Evolutionary conservation across 2,113 vertebrate genomes (phyloP).

Genomic region (Zapornia atra): DNA sequence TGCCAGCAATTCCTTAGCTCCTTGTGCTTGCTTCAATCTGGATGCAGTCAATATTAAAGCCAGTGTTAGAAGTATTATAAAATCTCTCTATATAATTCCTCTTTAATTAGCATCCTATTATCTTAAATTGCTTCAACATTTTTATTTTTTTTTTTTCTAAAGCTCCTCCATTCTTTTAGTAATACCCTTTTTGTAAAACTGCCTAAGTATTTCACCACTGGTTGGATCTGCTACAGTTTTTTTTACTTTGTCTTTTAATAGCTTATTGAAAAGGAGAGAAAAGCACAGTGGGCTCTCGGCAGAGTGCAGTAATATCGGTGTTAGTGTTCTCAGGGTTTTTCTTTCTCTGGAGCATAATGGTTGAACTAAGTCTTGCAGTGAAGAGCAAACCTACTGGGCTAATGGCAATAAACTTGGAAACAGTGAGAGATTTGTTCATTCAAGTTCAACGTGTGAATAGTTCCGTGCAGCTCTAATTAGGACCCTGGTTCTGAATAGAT

Average conservation of each 20-base stretch:
- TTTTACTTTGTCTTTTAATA: constrained; percentile 30
- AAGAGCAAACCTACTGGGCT: constrained; percentile 34
- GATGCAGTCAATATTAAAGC: not conserved
- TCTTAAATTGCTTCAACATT: constrained; percentile 15
- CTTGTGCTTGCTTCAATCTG: not conserved
- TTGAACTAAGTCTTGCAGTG: constrained; percentile 15
- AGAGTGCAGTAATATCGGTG: not conserved
- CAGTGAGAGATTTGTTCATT: not conserved
- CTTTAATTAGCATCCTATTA: constrained; percentile 60
- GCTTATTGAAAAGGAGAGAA: constrained; percentile 25
- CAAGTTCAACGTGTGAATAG: not conserved
- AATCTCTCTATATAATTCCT: constrained; percentile 24
- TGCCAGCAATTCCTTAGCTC: not conserved
- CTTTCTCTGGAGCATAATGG: constrained; percentile 35
- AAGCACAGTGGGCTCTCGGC: not conserved
- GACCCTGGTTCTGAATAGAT: not conserved
- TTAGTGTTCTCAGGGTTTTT: constrained; percentile 27
- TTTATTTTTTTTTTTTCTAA: not conserved
- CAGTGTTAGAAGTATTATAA: not conserved
- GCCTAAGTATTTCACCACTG: not conserved
- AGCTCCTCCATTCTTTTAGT: not conserved
- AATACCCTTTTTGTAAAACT: constrained; percentile 6
- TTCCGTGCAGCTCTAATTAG: constrained; percentile 29
- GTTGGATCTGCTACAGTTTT: not conserved
- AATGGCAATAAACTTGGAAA: constrained; percentile 32